phyloP scores from a whole-genome alignment of 2,888 invertebrate species.

The Drosophila mimetica region DNA sequence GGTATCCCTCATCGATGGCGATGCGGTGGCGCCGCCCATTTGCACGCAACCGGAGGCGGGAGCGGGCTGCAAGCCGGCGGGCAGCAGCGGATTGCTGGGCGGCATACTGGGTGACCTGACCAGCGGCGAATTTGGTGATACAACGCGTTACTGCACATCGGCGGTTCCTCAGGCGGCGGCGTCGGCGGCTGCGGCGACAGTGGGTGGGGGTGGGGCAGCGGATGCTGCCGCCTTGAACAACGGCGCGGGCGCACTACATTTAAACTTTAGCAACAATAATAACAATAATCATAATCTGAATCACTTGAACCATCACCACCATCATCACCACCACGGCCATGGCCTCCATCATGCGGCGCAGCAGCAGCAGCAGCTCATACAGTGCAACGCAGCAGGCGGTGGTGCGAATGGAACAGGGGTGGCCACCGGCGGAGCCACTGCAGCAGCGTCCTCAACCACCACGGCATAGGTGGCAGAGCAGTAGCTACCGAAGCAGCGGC shows the following conservation, averaged over 20 bases:
- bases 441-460: constrained; percentile 72
- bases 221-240: constrained; percentile 38
- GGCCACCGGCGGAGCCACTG: constrained; percentile 56
- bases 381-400: constrained; percentile 81
- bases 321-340: constrained; percentile 69
- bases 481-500: constrained; percentile 60
- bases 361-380: constrained; percentile 74
- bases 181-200: too few species aligned
- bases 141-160: constrained; percentile 82
- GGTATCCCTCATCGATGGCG: constrained; percentile 77
- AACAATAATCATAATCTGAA: constrained; percentile 74
- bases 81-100: constrained; percentile 81
- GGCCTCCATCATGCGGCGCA: constrained; percentile 55
- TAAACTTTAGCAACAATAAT: constrained; percentile 82
- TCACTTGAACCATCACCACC: constrained; percentile 64
- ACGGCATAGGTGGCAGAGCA: constrained; percentile 83
- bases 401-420: constrained; percentile 10
- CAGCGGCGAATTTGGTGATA: constrained; percentile 84
- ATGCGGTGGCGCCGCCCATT: constrained; percentile 81
- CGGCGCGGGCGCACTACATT: constrained; percentile 81
- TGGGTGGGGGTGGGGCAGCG: constrained; percentile 8
- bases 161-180: constrained; percentile 69
- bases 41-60: constrained; percentile 84
- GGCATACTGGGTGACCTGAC: constrained; percentile 83
- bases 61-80: constrained; percentile 75